Evolutionary conservation across 1,140 invertebrate species (phyloP), one percentile per base, ranked within the genome.

Genomic region (Catajapyx aquilonaris): DNA sequence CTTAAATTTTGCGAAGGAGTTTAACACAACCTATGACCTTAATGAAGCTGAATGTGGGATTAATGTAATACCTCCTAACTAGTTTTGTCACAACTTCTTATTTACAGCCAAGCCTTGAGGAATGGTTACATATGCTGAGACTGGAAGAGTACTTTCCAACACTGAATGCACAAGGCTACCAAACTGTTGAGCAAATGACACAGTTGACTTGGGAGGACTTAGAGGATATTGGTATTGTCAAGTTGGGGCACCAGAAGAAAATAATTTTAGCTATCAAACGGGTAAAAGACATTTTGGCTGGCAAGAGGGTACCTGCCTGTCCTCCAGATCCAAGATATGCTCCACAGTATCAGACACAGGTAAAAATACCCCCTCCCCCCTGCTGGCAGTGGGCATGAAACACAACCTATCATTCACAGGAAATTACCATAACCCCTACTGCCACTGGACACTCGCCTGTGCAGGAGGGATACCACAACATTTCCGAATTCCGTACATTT

Each of bases 141-240:
- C 64, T 97, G 34, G 84, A 90, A 51, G 85, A 94, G 55, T 97
- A 97, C 55, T 73, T 77, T 16, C 72, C 76, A 19, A 79, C 80
- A 30, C 65, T 97, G 32, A 68, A 80, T 44, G 76, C 78, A 44
- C 90, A 98, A 61, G 88, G 88, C 36, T 97, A 96, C 62, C 71
- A 76, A 43, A 81, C 78, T 15, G 85, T 98, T 31, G 80, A 93
- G 48, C 78, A 85, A 56, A 80, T 84, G 33, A 84, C 83, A 23
- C 86, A 94, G 51, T 69, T 97, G 25, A 87, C 84, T 41, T 96
- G 91, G 88, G 94, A 98, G 65, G 94, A 98, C 63, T 69, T 98
- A 45, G 94, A 98, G 63, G 94, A 98, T 51, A 93, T 96, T 55
- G 94, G 94, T 34, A 94, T 98, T 45, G 73, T 86, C 20, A 73